Base-by-base conservation (phyloP, 2,797 vertebrate species). In the Micropoecilia bifurca region DNA sequence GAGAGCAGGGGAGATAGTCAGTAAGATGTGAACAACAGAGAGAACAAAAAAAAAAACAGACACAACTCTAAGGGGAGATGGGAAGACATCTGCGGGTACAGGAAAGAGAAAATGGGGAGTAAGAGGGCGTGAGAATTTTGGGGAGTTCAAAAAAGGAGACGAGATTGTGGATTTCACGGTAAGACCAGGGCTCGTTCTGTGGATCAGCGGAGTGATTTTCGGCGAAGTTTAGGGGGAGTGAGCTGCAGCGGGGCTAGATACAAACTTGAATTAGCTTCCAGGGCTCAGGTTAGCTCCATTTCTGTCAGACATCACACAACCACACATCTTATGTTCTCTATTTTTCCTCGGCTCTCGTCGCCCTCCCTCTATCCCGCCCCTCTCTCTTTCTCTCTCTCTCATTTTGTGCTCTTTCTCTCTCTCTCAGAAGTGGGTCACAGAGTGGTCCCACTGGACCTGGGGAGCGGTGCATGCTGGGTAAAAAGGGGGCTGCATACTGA, bases 401-500 rank as follows among this genome's bases (percentile, higher is more conserved):
- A 69, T 68, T 68, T 68, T 68, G 36, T 8, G 36, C 63, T 68
- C 36, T 90, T 85, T 86, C 83, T 91, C 85, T 89, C 91, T 88
- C 84, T 83, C 90, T 94, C 91, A 95, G 93, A 95, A 95, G 93
- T 95, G 95, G 95, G 95, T 95, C 93, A 95, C 90, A 91, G 92
- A 94, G 93, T 93, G 93, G 92, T 96, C 95, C 95, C 95, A 95
- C 93, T 91, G 95, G 94, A 95, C 93, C 92, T 89, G 92, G 89
- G 87, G 93, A 94, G 94, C 84, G 90, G 87, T 93, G 93, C 91
- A 93, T 93, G 90, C 93, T 92, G 93, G 93, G 93, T 94, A 94
- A 87, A 59, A 91, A 92, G 90, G 93, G 92, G 93, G 93, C 90
- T 94, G 93, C 93, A 95, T 92, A 94, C 94, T 95, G 94, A 95